Conservation (phyloP, 2,797 vertebrate species). For the Poliocrania exsul region DNA sequence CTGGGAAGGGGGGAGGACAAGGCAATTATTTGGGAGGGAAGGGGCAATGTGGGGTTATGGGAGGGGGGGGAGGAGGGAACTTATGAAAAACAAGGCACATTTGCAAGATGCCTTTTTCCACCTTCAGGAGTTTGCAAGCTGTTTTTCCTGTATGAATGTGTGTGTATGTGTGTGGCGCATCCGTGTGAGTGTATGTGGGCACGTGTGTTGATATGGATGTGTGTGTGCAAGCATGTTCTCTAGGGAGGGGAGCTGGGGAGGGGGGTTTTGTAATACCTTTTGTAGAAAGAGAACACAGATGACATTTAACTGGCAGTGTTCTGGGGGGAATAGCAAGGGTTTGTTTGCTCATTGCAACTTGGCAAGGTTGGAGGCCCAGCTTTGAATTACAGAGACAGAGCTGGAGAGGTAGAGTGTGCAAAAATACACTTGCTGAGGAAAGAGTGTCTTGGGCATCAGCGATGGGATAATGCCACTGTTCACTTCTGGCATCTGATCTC, state of each 20-base stretch:
- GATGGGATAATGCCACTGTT: not conserved
- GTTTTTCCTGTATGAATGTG: slow-evolving; percentile 48
- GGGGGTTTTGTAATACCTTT: slow-evolving; percentile 50
- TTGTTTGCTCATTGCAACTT: slow-evolving; percentile 33
- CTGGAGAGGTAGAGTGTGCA: not conserved
- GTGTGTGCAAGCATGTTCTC: slow-evolving; percentile 32
- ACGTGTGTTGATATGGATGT: not conserved
- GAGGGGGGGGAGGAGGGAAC: slow-evolving; percentile 6
- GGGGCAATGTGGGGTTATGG: not conserved
- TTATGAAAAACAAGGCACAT: slow-evolving; percentile 48
- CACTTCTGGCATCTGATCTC: not conserved
- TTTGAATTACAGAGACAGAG: not conserved
- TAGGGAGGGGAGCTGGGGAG: not conserved
- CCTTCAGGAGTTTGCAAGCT: slow-evolving; percentile 47
- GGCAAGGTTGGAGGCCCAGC: not conserved
- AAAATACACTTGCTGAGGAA: not conserved
- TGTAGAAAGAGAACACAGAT: slow-evolving; percentile 37
- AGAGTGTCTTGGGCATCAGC: not conserved
- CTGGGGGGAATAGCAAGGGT: not conserved
- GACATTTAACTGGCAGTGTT: slow-evolving; percentile 9
- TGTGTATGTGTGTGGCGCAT: not conserved
- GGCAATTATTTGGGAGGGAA: slow-evolving; percentile 8
- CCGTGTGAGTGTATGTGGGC: not conserved
- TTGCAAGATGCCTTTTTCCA: slow-evolving; percentile 70
- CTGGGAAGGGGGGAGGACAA: slow-evolving; percentile 13